Base-by-base conservation (phyloP, 2,797 vertebrate genomes). In the Tympanoctomys barrerae region DNA sequence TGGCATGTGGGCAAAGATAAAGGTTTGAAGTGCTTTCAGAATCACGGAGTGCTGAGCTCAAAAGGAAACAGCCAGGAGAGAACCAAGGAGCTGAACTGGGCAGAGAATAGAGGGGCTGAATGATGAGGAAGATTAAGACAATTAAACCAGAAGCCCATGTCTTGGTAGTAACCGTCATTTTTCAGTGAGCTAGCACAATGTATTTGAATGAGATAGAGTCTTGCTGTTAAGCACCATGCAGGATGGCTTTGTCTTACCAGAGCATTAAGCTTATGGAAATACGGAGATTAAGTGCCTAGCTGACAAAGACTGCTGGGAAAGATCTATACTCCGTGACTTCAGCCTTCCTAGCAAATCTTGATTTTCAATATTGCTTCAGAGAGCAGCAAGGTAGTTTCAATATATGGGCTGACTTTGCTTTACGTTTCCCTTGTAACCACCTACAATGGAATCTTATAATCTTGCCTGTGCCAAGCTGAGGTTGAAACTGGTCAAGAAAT, bases 401-500 rank as follows among this genome's bases (percentile, higher is more conserved):
- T 14, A n/a, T 68, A 75, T 71, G n/a, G 16, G 33, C 61, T 79
- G 24, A 70, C 22, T 68, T 73, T 64, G 52, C n/a, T 82, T 73
- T 59, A 22, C 77, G 82, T 80, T 97, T 97, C 71, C 64, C 89
- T 83, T 66, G 28, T 64, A 91, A 39, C 77, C 0, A 1, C 87
- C 64, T 86, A 28, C 42, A 78, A 6, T 81, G 73, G 79, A 94
- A 78, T 42, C 94, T 59, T 93, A 87, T 83, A 61, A 75, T 86
- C 46, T 87, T 94, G 57, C 78, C 59, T 12, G 10, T 87, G 91
- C 82, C 94, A 93, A 33, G 91, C 89, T 96, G 92, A 97, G 54
- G 84, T 89, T 97, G 52, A 96, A 96, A 33, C 82, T 90, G 85
- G 92, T 89, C 81, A 93, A 96, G 98, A 97, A 91, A 96, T 98